phyloP scores from a whole-genome alignment of 2,113 vertebrate genomes.

The Myotis brandtii region DNA sequence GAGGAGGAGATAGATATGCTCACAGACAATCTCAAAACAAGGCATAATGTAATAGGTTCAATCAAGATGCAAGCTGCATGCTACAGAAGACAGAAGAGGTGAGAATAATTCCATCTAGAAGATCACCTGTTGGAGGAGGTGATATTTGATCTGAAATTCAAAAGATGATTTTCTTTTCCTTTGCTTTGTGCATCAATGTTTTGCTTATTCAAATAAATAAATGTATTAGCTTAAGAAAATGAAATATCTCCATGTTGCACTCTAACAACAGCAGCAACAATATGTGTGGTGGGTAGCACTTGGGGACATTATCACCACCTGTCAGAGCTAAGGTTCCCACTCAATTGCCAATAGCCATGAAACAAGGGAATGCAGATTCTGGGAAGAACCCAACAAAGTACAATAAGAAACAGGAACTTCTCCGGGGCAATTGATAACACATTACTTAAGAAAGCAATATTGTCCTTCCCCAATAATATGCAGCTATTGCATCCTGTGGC shows the following conservation, averaged over 20 bases:
- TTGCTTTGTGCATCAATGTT: neutral
- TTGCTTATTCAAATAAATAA: constrained; percentile 22
- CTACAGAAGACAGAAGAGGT: neutral
- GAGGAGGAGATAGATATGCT: neutral
- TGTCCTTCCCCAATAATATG: neutral
- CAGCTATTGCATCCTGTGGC: neutral
- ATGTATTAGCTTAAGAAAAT: constrained; percentile 38
- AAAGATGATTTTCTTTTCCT: constrained; percentile 13
- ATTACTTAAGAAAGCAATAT: constrained; percentile 3
- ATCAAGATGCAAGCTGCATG: neutral
- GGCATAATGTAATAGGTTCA: neutral
- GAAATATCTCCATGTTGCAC: neutral
- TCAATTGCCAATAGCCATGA: neutral
- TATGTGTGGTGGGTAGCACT: neutral
- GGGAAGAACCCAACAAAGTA: neutral
- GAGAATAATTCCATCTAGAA: neutral
- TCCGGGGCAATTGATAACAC: neutral
- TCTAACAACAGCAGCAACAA: neutral
- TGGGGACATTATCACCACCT: neutral
- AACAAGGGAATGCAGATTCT: neutral
- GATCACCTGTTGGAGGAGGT: neutral
- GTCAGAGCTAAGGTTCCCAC: neutral
- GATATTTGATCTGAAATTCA: constrained; percentile 29
- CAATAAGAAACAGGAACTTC: neutral
- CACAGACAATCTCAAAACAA: neutral